Conservation (phyloP, 2,888 invertebrate genomes). For the Cantharis rustica region DNA sequence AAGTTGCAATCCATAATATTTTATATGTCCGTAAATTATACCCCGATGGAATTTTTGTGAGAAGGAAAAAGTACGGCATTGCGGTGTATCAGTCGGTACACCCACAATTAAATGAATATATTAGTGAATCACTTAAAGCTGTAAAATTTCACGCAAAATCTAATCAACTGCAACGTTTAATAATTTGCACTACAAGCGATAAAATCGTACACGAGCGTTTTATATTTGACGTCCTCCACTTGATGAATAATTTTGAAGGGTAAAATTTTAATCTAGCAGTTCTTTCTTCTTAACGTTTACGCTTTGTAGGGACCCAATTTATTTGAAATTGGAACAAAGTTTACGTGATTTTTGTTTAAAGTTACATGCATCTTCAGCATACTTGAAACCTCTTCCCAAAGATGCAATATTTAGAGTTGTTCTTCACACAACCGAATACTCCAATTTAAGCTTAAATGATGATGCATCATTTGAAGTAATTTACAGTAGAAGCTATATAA, state of each 20-base stretch:
- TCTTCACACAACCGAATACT: slow-evolving; percentile 65
- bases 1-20: slow-evolving; percentile 68
- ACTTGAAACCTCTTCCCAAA: slow-evolving; percentile 59
- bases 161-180: slow-evolving; percentile 59
- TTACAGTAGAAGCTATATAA: neutral
- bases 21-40: slow-evolving; percentile 66
- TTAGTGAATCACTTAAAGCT: slow-evolving; percentile 61
- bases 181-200: slow-evolving; percentile 56
- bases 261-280: slow-evolving; percentile 46
- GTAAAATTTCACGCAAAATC: slow-evolving; percentile 59
- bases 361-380: slow-evolving; percentile 58
- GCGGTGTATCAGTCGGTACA: slow-evolving; percentile 65
- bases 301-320: slow-evolving; percentile 61
- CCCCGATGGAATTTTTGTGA: slow-evolving; percentile 66
- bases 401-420: slow-evolving; percentile 65
- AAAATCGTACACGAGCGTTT: slow-evolving; percentile 56
- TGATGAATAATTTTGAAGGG: slow-evolving; percentile 41
- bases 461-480: slow-evolving; percentile 58
- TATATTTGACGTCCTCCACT: slow-evolving; percentile 54
- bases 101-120: slow-evolving; percentile 68
- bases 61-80: slow-evolving; percentile 66
- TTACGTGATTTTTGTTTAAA: slow-evolving; percentile 66
- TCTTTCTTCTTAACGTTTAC: slow-evolving; percentile 1
- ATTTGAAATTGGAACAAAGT: slow-evolving; percentile 65
- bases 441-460: slow-evolving; percentile 60